A percentile compares a stretch with the other conserved stretches of the same genome.
These are phyloP conservation scores for Drosophila mercatorum DNA, from an alignment of 2,888 invertebrate species.

Conservation along the genomic window DNA sequence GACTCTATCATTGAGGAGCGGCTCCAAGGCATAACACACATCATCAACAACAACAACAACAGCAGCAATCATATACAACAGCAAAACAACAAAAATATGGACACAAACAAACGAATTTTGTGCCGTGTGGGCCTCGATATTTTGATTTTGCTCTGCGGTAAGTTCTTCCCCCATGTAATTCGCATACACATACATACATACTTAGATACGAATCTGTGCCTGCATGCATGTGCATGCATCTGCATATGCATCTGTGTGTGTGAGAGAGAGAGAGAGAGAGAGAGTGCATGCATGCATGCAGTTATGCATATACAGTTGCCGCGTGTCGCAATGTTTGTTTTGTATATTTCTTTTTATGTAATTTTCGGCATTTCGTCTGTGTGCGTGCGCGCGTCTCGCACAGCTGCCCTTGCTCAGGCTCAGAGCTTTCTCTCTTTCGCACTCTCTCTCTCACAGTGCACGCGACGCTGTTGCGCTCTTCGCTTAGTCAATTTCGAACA, in stretches of 20 bases:
- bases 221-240: background rate
- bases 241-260: background rate
- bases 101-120: constrained; percentile 85
- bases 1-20: constrained; percentile 51
- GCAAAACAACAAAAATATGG: constrained; percentile 71
- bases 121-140: constrained; percentile 89
- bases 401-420: constrained; percentile 17
- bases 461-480: constrained; percentile 17
- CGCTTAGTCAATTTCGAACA: constrained; percentile 13
- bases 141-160: constrained; percentile 88
- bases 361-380: constrained; percentile 27
- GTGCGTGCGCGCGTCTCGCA: constrained; percentile 13
- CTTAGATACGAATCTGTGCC: background rate
- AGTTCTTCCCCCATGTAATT: constrained; percentile 82
- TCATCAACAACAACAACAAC: constrained; percentile 38
- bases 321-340: constrained; percentile 41
- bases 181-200: background rate
- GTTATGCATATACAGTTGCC: constrained; percentile 22
- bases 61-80: constrained; percentile 16
- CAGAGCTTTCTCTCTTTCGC: constrained; percentile 28
- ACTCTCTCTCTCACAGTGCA: constrained; percentile 6
- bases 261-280: background rate
- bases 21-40: constrained; percentile 49
- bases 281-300: background rate
- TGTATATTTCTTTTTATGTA: constrained; percentile 35